These are phyloP conservation scores for Ectemnius continuus DNA, from an alignment of 2,888 invertebrate genomes.

Conservation along the genomic window DNA sequence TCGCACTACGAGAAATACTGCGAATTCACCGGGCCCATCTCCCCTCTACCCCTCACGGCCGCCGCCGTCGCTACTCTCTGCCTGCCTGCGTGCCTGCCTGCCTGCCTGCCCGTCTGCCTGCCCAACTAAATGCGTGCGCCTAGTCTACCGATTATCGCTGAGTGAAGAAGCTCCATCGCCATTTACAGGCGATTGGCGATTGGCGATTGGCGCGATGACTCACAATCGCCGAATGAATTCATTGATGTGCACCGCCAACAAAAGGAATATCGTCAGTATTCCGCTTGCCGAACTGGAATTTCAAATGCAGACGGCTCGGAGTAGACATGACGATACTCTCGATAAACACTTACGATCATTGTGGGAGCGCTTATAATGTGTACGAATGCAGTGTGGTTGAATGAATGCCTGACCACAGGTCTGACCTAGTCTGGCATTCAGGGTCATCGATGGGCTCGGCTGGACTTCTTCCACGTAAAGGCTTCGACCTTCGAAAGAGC, in stretches of 20 bases:
- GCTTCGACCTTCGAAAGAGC: slow-evolving; percentile 49
- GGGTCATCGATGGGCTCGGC: slow-evolving; percentile 38
- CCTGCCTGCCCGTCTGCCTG: background rate
- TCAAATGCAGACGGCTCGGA: no score
- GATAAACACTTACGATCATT: background rate
- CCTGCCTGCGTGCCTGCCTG: background rate
- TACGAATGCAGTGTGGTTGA: slow-evolving; percentile 21
- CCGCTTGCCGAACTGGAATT: no score
- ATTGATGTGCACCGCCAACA: background rate
- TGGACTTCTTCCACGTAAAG: slow-evolving; percentile 50
- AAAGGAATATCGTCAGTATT: background rate
- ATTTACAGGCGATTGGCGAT: background rate
- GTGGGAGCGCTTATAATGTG: background rate
- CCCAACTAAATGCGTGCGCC: background rate
- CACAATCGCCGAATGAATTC: background rate
- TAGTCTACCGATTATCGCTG: background rate
- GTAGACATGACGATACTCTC: background rate
- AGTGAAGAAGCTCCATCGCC: background rate
- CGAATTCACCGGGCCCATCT: slow-evolving; percentile 7
- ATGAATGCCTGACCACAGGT: slow-evolving; percentile 32
- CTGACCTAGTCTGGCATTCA: slow-evolving; percentile 46
- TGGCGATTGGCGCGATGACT: background rate
- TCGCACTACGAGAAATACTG: slow-evolving; percentile 10
- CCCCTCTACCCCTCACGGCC: background rate
- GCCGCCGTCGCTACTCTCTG: no score